Evolutionary conservation across 1,140 invertebrate species (phyloP).

Genomic region (Onthophagus taurus): DNA sequence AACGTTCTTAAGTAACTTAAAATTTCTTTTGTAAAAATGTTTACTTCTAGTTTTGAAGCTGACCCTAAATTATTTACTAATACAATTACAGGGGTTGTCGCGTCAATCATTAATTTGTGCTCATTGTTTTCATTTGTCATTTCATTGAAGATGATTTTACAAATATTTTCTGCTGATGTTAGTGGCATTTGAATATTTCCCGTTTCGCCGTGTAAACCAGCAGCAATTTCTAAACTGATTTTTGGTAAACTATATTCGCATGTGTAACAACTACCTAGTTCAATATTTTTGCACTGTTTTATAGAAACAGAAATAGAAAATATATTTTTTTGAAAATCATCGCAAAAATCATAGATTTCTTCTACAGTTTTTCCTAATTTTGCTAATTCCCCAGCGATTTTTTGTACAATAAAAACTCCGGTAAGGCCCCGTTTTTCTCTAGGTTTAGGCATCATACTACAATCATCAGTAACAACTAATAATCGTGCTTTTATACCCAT

Average conservation of each 20-base stretch:
- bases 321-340: constrained; percentile 25
- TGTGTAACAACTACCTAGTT: constrained; percentile 7
- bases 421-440: constrained; percentile 45
- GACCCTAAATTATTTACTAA: constrained; percentile 56
- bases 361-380: constrained; percentile 45
- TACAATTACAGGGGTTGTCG: background rate
- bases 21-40: constrained; percentile 49
- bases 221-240: constrained; percentile 52
- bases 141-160: constrained; percentile 14
- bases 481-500: constrained; percentile 26
- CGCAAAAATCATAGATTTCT: constrained; percentile 36
- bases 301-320: constrained; percentile 28
- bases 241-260: constrained; percentile 11
- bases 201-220: constrained; percentile 56
- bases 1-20: constrained; percentile 37
- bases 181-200: constrained; percentile 40
- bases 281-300: constrained; percentile 10
- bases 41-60: constrained; percentile 49
- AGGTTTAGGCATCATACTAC: constrained; percentile 18
- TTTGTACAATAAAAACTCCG: constrained; percentile 51
- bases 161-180: constrained; percentile 17
- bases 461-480: constrained; percentile 26
- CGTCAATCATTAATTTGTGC: constrained; percentile 1
- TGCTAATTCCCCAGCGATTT: constrained; percentile 60
- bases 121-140: constrained; percentile 10